phyloP scores from a whole-genome alignment of 2,888 invertebrate species.

The Tetropium fuscum region DNA sequence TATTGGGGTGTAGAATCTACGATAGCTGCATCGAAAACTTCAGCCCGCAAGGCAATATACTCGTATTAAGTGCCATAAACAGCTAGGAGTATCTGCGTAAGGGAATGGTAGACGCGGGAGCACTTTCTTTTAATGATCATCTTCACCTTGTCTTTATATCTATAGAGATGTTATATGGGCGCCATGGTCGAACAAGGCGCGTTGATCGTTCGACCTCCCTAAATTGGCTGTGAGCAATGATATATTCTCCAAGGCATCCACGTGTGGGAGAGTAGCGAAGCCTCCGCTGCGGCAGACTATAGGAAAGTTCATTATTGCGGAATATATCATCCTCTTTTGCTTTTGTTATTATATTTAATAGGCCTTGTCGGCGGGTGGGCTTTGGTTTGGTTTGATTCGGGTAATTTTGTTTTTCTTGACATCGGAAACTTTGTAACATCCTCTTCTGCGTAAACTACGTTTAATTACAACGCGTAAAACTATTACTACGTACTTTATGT shows the following conservation, averaged over 20 bases:
- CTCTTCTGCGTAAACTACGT: too few relatives aligned
- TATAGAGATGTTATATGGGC: constrained; percentile 16
- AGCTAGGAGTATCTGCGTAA: constrained; percentile 25
- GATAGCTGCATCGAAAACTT: constrained; percentile 3
- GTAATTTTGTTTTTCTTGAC: too few relatives aligned
- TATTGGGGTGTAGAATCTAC: background rate
- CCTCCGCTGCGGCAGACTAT: background rate
- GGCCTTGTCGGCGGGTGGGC: too few relatives aligned
- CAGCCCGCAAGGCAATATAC: constrained; percentile 14
- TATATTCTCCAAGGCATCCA: constrained; percentile 8
- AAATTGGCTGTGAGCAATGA: constrained; percentile 16
- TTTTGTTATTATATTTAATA: background rate
- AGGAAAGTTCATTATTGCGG: constrained; percentile 1
- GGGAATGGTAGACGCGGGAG: constrained; percentile 24
- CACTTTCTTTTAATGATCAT: constrained; percentile 28
- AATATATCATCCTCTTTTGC: background rate
- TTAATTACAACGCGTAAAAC: too few relatives aligned
- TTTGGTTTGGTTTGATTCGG: too few relatives aligned
- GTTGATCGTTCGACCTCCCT: constrained; percentile 7
- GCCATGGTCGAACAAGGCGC: constrained; percentile 10
- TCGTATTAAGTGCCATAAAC: constrained; percentile 30
- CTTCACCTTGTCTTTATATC: constrained; percentile 24
- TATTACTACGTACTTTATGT: too few relatives aligned
- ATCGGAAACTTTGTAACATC: too few relatives aligned
- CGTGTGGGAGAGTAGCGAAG: background rate